These are phyloP conservation scores for Oreotrochilus melanogaster DNA, from an alignment of 2,113 vertebrate species.

Conservation along the genomic window DNA sequence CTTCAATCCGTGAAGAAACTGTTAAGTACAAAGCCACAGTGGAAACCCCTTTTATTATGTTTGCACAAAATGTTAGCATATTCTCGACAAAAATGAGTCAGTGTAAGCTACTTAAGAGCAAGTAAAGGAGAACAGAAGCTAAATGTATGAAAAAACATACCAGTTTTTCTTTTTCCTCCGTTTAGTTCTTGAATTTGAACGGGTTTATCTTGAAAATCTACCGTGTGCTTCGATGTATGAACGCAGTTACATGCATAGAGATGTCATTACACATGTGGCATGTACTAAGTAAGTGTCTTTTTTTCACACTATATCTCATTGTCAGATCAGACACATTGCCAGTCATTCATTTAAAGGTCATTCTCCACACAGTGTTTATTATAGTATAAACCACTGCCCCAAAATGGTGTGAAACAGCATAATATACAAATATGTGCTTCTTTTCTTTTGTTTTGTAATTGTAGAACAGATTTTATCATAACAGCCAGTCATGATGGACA, in stretches of 20 bases:
- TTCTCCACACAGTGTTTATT: neutral
- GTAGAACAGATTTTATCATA: slow-evolving; percentile 95
- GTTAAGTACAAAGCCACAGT: neutral
- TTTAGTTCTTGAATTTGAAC: slow-evolving; percentile 91
- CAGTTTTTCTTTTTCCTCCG: neutral
- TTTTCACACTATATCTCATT: neutral
- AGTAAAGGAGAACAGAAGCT: neutral
- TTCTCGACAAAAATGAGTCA: neutral
- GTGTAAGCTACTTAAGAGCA: neutral
- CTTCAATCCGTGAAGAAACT: neutral
- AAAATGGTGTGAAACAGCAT: neutral
- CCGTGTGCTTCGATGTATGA: slow-evolving; percentile 96
- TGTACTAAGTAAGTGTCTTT: slow-evolving; percentile 89
- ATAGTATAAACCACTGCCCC: neutral
- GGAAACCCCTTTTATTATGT: neutral
- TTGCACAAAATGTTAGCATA: neutral
- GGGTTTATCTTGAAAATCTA: slow-evolving; percentile 92
- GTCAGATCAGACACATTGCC: neutral
- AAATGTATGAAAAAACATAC: neutral
- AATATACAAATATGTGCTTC: neutral
- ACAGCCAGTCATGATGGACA: slow-evolving; percentile 99
- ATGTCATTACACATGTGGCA: slow-evolving; percentile 93
- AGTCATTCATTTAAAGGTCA: neutral
- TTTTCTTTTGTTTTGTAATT: neutral
- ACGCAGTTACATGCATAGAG: slow-evolving; percentile 98